Evolutionary conservation across 2,888 invertebrate species (phyloP).

Genomic region (Eristalinus sepulchralis): DNA sequence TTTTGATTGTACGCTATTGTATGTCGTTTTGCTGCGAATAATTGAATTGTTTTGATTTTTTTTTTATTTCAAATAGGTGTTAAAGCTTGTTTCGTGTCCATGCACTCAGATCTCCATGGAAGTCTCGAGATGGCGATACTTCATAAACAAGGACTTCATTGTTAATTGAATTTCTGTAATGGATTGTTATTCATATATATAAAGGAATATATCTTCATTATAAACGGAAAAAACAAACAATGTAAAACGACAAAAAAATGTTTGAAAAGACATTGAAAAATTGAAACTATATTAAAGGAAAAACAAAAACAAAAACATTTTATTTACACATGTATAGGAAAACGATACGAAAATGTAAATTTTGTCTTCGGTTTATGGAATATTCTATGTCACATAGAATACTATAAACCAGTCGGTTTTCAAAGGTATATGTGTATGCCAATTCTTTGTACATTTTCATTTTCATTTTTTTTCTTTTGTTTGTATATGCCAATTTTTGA

Average conservation of each 20-base stretch:
- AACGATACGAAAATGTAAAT: slow-evolving; percentile 69
- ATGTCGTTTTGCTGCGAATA: slow-evolving; percentile 25
- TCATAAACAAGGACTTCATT: slow-evolving; percentile 73
- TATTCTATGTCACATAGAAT: slow-evolving; percentile 44
- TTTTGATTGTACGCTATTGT: slow-evolving; percentile 34
- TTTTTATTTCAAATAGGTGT: slow-evolving; percentile 47
- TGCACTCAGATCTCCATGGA: slow-evolving; percentile 72
- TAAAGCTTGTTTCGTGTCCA: slow-evolving; percentile 58
- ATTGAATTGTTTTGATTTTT: slow-evolving; percentile 24
- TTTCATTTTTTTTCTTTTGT: neutral
- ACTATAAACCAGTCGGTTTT: slow-evolving; percentile 26
- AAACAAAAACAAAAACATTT: slow-evolving; percentile 28
- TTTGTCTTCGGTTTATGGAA: slow-evolving; percentile 23
- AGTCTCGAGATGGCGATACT: slow-evolving; percentile 73
- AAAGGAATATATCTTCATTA: slow-evolving; percentile 46
- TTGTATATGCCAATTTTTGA: slow-evolving; percentile 39
- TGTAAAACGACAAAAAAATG: slow-evolving; percentile 70
- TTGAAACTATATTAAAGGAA: slow-evolving; percentile 39
- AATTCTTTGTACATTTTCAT: slow-evolving; percentile 45
- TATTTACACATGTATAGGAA: slow-evolving; percentile 39
- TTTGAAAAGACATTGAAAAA: slow-evolving; percentile 67
- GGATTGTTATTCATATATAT: slow-evolving; percentile 69
- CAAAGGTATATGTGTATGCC: slow-evolving; percentile 22
- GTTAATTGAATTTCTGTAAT: slow-evolving; percentile 73
- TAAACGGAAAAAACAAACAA: slow-evolving; percentile 19